These are phyloP conservation scores for Ambastaia sidthimunki DNA, from an alignment of 2,797 vertebrate genomes.

Conservation along the genomic window DNA sequence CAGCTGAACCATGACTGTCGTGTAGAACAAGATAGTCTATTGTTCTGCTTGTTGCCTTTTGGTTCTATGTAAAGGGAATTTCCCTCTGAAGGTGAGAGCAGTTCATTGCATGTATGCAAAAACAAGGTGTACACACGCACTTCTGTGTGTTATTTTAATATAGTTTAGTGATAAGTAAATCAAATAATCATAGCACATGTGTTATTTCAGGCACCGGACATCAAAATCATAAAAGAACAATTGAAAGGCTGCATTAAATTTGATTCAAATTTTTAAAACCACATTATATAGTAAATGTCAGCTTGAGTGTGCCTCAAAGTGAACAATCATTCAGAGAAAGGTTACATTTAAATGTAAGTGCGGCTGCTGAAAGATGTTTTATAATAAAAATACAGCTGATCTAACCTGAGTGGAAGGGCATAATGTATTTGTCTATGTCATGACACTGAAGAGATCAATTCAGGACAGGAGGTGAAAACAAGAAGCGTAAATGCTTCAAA, in stretches of 20 bases:
- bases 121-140: background rate
- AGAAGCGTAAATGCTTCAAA: slow-evolving; percentile 9
- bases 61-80: background rate
- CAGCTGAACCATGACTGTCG: background rate
- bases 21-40: background rate
- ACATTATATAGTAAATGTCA: slow-evolving; percentile 2
- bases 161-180: background rate
- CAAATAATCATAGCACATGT: background rate
- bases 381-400: background rate
- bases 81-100: background rate
- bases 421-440: background rate
- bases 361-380: background rate
- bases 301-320: background rate
- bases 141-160: background rate
- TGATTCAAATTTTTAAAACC: background rate
- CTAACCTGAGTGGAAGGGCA: background rate
- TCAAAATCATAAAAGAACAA: background rate
- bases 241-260: background rate
- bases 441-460: slow-evolving; percentile 1
- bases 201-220: background rate
- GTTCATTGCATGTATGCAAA: background rate
- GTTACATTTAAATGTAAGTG: slow-evolving; percentile 16
- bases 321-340: background rate
- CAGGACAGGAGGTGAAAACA: slow-evolving; percentile 11
- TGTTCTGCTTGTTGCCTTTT: slow-evolving; percentile 3